Evolutionary conservation across 2,888 invertebrate genomes (phyloP).

Genomic region (Dicycla oo): DNA sequence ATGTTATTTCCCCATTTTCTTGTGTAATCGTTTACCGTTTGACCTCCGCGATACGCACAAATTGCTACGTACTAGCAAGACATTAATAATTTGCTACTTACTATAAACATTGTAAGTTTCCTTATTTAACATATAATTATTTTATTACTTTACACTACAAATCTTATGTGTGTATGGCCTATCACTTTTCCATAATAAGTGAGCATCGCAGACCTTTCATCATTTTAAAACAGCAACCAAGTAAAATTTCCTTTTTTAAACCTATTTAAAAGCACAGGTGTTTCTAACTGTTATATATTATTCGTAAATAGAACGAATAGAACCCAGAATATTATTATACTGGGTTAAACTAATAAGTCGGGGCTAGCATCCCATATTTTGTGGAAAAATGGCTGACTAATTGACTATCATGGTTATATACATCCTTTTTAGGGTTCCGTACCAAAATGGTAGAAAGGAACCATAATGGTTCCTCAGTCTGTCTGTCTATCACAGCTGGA

Average conservation of each 20-base stretch:
- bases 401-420: no score
- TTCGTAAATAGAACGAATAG: neutral
- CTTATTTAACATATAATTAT: neutral
- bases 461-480: no score
- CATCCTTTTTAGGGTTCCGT: no score
- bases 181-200: neutral
- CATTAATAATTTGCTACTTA: slow-evolving; percentile 27
- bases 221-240: neutral
- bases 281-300: neutral
- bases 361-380: neutral
- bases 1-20: slow-evolving; percentile 36
- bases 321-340: neutral
- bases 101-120: neutral
- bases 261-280: neutral
- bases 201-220: no score
- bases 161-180: neutral
- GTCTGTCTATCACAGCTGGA: no score
- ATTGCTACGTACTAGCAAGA: slow-evolving; percentile 36
- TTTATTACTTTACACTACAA: neutral
- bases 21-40: slow-evolving; percentile 37
- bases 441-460: no score
- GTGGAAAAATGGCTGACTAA: neutral
- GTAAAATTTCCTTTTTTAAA: neutral
- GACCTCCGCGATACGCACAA: slow-evolving; percentile 29
- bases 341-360: neutral